Evolutionary conservation across 2,888 invertebrate genomes (phyloP), one percentile per base, ranked within the genome.

Genomic region (Troides aeacus): DNA sequence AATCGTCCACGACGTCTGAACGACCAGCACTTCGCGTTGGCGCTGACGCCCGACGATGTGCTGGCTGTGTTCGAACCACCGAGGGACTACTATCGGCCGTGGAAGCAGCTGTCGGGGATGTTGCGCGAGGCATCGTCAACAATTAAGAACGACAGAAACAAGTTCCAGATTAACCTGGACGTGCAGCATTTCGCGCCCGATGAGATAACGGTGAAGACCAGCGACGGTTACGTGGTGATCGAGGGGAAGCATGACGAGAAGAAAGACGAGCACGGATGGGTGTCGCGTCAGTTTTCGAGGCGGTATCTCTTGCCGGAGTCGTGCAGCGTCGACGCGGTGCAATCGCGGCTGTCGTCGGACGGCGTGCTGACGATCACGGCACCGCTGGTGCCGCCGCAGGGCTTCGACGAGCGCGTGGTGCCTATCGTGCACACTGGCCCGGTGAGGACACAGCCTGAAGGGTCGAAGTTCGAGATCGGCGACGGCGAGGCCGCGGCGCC

Each of bases 231-330:
- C 61, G 93, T 97, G 15, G 93, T 96, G 3, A 93, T 96, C 30
- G 95, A 96, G 82, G 96, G 95, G 0, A 96, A 95, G 78, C 96
- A 97, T 76, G 95, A 95, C 75, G 96, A 96, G 80, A 94, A 94
- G 77, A 93, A 94, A 70, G 96, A 96, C 73, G 94, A 95, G 39
- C 94, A 95, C 76, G 96, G 96, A 0, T 95, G 89, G 74, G 94
- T 96, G 72, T 95, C 95, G 5, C 92, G 96, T 36, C 95, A 96
- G 75, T 96, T 97, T 76, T 93, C 94, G 53, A 93, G 97, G 50
- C 93, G 95, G 73, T 97, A 96, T 79, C 86, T 94, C 24, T 81
- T 97, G 66, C 97, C 97, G 0, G 93, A 95, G 76, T 95, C 94
- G 15, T 94, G 95, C 62, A 93, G 94, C 72, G 89, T 95, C 2